Evolutionary conservation across 2,888 invertebrate genomes (phyloP).

Genomic region (Pardosa pseudoannulata): DNA sequence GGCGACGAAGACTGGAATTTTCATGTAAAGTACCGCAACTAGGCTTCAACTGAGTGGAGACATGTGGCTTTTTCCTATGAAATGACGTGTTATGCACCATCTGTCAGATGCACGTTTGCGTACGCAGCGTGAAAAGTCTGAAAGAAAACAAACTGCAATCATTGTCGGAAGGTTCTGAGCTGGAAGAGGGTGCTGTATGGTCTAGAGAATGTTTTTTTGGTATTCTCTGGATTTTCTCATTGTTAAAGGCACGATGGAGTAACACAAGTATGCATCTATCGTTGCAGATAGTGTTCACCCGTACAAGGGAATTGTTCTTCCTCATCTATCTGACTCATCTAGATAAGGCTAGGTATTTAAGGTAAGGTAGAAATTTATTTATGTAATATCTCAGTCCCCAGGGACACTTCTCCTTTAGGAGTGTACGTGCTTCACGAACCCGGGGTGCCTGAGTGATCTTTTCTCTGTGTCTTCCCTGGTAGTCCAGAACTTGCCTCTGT

Average conservation of each 20-base stretch:
- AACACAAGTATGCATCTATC: constrained; percentile 11
- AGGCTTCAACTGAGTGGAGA: constrained; percentile 8
- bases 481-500: no score
- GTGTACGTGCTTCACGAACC: no score
- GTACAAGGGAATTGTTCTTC: not conserved
- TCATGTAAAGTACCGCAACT: constrained; percentile 5
- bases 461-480: no score
- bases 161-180: constrained; percentile 18
- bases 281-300: constrained; percentile 20
- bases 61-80: not conserved
- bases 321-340: no score
- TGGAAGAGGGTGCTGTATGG: constrained; percentile 8
- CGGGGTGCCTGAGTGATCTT: no score
- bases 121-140: constrained; percentile 8
- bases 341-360: no score
- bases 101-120: not conserved
- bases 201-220: not conserved
- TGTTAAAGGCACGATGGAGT: constrained; percentile 11
- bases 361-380: no score
- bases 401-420: no score
- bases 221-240: not conserved
- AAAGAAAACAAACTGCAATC: constrained; percentile 1
- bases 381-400: no score
- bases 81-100: constrained; percentile 12
- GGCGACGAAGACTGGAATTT: constrained; percentile 6